Evolutionary conservation across 2,113 vertebrate genomes (phyloP), one percentile per base, ranked within the genome.

Genomic region (Phyllopteryx taeniolatus): DNA sequence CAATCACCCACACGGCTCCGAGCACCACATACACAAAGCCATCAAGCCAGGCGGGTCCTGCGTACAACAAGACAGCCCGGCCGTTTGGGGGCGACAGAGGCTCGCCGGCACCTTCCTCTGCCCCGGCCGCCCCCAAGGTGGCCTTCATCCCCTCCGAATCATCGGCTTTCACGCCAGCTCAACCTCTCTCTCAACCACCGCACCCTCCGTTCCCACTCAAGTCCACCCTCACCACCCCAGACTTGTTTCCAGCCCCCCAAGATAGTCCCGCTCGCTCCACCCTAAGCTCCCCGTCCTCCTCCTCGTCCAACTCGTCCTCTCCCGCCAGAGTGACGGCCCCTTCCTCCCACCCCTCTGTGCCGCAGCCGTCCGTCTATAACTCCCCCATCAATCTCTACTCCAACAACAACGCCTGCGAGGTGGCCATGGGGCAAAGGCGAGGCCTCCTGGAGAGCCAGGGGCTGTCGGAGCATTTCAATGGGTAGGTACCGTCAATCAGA

Each of bases 1-100:
- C 96, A 74, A 94, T 98, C 93, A 92, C 94, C 78, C 87, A 90
- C 79, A 49, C 85, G 68, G 93, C 95, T 76, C 87, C 89, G 2
- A 79, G 79, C 70, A 65, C 92, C 86, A 83, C 90, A 27, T 89
- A 89, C 68, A 91, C 89, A 75, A 93, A 91, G 71, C 91, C 94
- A 47, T 81, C 91, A 79, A 88, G 61, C 57, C 87, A 93, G 35
- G 10, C 88, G 66, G 89, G 72, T 59, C 82, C 90, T 67, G 93
- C 95, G 60, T 98, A 94, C 94, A 99, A 97, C 94, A 98, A 98
- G 91, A 95, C 96, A 3, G 95, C 98, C 27, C 93, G 95, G 76
- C 96, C 98, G 0, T 98, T 99, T 76, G 97, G 96, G 64, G 92
- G 93, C 0, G 78, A 31, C 56, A 8, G 75, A 61, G 1, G 72